Percentiles rank a stretch among this genome's conserved stretches.
Conservation (phyloP, 2,888 invertebrate genomes). For the Holacanthella duospinosa region DNA sequence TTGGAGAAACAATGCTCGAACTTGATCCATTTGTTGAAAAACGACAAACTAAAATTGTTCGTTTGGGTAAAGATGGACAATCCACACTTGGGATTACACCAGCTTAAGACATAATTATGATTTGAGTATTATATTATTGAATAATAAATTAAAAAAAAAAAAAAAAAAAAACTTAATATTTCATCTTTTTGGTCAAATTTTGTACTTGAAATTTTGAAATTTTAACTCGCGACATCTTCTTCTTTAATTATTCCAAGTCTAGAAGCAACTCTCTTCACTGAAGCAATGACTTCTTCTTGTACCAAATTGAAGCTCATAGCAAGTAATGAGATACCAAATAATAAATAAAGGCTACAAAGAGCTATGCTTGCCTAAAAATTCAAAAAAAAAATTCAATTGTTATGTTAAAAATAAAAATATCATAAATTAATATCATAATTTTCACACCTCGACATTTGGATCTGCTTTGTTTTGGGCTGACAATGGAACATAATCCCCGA, state of each 20-base stretch:
- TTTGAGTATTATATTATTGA: neutral
- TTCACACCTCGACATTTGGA: conserved; percentile 1
- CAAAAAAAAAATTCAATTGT: neutral
- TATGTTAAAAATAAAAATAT: too few relatives aligned
- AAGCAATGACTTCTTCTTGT: conserved; percentile 82
- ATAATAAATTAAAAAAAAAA: neutral
- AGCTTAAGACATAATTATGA: neutral
- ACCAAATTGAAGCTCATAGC: conserved; percentile 96
- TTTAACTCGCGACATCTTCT: conserved; percentile 42
- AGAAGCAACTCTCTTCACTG: conserved; percentile 69
- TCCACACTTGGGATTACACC: neutral
- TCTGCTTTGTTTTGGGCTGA: conserved; percentile 5
- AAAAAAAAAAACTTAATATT: too few relatives aligned
- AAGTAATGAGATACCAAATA: conserved; percentile 85
- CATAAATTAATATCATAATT: neutral
- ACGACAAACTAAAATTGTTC: neutral
- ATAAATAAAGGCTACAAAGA: conserved; percentile 77
- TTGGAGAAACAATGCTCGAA: conserved; percentile 24
- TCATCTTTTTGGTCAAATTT: neutral
- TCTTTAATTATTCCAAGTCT: conserved; percentile 79
- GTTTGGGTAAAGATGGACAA: neutral
- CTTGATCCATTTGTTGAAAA: conserved; percentile 22
- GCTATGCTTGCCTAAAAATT: conserved; percentile 52
- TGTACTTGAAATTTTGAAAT: neutral
- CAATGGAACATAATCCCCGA: conserved; percentile 27